phyloP scores from a whole-genome alignment of 2,113 vertebrate genomes.

The Pseudorectes ferrugineus region DNA sequence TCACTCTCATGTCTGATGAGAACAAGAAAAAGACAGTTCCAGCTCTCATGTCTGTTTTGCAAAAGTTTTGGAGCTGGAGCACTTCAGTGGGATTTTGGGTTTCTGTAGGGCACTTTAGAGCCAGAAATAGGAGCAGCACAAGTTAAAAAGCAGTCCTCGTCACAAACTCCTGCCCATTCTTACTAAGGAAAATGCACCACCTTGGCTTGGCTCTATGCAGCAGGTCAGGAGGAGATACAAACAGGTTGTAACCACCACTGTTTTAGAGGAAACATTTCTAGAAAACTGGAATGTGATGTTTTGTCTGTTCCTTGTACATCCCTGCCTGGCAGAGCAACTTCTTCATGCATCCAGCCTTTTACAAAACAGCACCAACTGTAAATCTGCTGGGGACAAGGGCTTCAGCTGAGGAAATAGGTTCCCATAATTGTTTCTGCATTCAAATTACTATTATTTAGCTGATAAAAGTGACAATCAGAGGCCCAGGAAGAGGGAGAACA shows the following conservation, averaged over 20 bases:
- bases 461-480: neutral
- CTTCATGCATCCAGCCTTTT: neutral
- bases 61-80: neutral
- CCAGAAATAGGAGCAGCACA: neutral
- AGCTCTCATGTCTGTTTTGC: neutral
- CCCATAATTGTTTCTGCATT: neutral
- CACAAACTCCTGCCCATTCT: neutral
- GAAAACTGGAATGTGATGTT: neutral
- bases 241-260: accelerated
- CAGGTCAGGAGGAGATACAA: neutral
- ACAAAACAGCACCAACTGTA: neutral
- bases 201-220: neutral
- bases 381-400: neutral
- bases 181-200: neutral
- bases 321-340: neutral
- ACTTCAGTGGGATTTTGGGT: neutral
- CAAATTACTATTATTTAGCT: neutral
- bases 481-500: neutral
- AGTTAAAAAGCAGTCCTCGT: neutral
- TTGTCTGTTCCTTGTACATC: neutral
- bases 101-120: neutral
- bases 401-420: neutral
- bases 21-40: neutral
- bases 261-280: neutral
- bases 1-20: neutral